Evolutionary conservation across 2,888 invertebrate species (phyloP).

Genomic region (Chaitophorus viminalis): DNA sequence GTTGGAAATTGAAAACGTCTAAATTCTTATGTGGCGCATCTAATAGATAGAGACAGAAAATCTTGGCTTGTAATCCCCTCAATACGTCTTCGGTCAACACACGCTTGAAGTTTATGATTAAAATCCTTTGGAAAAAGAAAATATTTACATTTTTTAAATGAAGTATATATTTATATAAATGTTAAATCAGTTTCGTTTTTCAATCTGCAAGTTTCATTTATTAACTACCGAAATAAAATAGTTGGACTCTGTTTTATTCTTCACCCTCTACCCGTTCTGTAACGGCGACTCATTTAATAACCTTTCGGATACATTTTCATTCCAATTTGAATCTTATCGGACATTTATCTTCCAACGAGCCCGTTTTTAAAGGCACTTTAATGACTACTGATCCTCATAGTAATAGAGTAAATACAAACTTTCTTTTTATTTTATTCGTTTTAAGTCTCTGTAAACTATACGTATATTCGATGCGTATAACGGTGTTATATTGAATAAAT

Average conservation of each 20-base stretch:
- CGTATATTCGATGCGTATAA: background rate
- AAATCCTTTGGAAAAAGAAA: background rate
- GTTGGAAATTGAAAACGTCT: too few relatives aligned
- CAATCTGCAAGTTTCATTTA: background rate
- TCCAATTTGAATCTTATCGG: conserved; percentile 36
- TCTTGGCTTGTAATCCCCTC: too few relatives aligned
- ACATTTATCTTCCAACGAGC: conserved; percentile 22
- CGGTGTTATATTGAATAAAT: background rate
- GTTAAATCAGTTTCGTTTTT: conserved; percentile 6
- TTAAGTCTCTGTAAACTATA: background rate
- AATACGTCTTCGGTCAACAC: background rate
- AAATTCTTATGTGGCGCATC: too few relatives aligned
- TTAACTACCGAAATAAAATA: conserved; percentile 10
- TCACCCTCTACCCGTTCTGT: background rate
- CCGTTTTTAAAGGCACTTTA: conserved; percentile 15
- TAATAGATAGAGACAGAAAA: too few relatives aligned
- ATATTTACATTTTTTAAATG: background rate
- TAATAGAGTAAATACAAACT: conserved; percentile 10
- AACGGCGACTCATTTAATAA: conserved; percentile 30
- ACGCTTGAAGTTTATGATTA: background rate
- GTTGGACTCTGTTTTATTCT: background rate
- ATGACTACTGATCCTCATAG: conserved; percentile 15
- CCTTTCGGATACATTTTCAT: conserved; percentile 8
- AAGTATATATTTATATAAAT: background rate
- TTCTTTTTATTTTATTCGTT: conserved; percentile 2